A percentile compares a stretch with the other conserved stretches of the same genome.
These are phyloP conservation scores for Latrodectus hesperus DNA, from an alignment of 2,888 invertebrate genomes.

Conservation along the genomic window DNA sequence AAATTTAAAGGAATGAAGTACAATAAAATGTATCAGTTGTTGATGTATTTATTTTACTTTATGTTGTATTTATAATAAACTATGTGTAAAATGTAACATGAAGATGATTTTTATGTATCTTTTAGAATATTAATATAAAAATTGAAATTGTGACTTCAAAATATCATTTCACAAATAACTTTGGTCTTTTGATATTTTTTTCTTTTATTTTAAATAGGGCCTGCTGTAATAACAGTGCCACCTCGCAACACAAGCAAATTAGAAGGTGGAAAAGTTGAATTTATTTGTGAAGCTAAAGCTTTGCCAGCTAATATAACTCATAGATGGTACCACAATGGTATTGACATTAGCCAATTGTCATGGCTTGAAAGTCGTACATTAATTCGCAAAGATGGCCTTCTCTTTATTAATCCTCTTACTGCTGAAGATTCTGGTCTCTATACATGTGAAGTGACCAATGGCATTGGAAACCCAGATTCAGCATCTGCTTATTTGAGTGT, in stretches of 20 bases:
- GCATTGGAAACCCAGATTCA: constrained; percentile 95
- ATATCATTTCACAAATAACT: no score
- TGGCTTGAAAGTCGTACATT: constrained; percentile 72
- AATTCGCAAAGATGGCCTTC: constrained; percentile 89
- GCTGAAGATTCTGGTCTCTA: constrained; percentile 97
- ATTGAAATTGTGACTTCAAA: no score
- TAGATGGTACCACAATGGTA: constrained; percentile 86
- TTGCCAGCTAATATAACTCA: constrained; percentile 96
- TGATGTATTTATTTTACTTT: no score
- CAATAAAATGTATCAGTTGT: no score
- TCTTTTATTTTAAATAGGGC: constrained; percentile 79
- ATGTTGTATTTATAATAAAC: no score
- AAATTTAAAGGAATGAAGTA: no score
- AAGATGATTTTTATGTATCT: no score
- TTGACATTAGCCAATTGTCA: constrained; percentile 79
- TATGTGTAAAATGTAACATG: no score
- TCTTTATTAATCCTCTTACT: constrained; percentile 93
- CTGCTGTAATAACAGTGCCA: constrained; percentile 95
- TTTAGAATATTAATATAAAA: no score
- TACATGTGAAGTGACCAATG: constrained; percentile 96
- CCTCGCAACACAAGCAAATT: constrained; percentile 95
- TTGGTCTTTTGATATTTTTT: no score
- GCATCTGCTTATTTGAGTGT: constrained; percentile 96
- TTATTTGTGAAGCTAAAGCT: constrained; percentile 94
- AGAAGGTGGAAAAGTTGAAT: constrained; percentile 95